Evolutionary conservation across 1,140 invertebrate species (phyloP).

Genomic region (Drosophila seguyi): DNA sequence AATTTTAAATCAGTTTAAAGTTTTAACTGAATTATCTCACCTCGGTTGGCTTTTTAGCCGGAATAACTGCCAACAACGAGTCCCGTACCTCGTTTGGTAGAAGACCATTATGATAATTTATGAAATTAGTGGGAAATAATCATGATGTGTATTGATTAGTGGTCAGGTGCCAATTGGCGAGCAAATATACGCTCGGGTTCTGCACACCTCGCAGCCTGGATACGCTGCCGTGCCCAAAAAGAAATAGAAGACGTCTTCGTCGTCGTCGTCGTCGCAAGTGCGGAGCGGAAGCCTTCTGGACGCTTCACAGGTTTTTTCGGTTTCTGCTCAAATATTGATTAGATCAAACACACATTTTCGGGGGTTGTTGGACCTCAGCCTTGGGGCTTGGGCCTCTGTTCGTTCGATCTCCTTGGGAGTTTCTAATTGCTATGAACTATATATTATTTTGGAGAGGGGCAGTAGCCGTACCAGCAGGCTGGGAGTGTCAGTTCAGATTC

Average conservation of each 20-base stretch:
- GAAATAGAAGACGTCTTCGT: constrained; percentile 2
- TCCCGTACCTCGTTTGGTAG: constrained; percentile 32
- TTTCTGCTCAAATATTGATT: constrained; percentile 36
- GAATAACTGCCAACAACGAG: constrained; percentile 11
- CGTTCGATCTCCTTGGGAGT: constrained; percentile 60
- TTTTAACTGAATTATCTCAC: constrained; percentile 19
- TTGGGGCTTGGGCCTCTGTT: not conserved
- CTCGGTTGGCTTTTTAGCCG: constrained; percentile 18
- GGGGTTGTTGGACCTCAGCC: constrained; percentile 46
- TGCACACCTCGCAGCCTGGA: constrained; percentile 49
- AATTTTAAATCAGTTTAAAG: not conserved
- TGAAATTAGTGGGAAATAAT: constrained; percentile 81
- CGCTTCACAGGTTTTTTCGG: constrained; percentile 30
- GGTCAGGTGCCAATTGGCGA: constrained; percentile 60
- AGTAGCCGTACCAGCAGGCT: constrained; percentile 20
- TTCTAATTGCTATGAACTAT: constrained; percentile 61
- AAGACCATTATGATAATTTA: constrained; percentile 69
- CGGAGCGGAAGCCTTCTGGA: constrained; percentile 44
- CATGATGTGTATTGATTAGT: constrained; percentile 81
- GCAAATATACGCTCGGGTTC: constrained; percentile 68
- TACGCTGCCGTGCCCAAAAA: constrained; percentile 29
- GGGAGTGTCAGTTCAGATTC: not conserved
- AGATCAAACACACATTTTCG: constrained; percentile 27
- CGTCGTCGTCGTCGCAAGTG: not conserved
- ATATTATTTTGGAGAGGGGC: constrained; percentile 5